phyloP scores from a whole-genome alignment of 2,113 vertebrate species.

The Daphoenositta chrysoptera region DNA sequence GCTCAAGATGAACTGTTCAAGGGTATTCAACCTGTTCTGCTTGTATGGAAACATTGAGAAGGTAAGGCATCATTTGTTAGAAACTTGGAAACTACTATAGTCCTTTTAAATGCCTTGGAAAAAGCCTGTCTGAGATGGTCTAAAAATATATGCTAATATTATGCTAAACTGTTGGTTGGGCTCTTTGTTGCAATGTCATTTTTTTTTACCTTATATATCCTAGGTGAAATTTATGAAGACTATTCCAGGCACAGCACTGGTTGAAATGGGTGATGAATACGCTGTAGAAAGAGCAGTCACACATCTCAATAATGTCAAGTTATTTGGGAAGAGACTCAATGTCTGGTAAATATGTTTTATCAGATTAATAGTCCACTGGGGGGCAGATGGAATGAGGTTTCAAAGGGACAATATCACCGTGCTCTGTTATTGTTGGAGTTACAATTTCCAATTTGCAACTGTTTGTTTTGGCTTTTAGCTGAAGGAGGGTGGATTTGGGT shows the following conservation, averaged over 20 bases:
- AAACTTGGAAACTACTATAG: neutral
- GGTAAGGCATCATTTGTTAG: slow-evolving; percentile 68
- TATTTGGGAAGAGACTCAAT: slow-evolving; percentile 95
- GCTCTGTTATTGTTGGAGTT: neutral
- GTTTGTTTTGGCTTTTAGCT: neutral
- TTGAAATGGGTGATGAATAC: slow-evolving; percentile 98
- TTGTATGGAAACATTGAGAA: slow-evolving; percentile 98
- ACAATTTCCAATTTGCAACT: neutral
- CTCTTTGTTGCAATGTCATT: neutral
- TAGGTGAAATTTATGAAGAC: slow-evolving; percentile 99
- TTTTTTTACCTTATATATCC: neutral
- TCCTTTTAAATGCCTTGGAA: neutral
- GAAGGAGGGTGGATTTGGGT: neutral
- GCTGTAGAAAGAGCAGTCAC: slow-evolving; percentile 96
- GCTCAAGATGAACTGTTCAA: slow-evolving; percentile 95
- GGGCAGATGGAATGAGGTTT: neutral
- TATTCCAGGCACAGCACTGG: slow-evolving; percentile 91
- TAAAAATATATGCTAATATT: neutral
- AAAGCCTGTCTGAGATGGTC: neutral
- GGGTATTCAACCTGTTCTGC: slow-evolving; percentile 97
- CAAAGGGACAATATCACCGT: neutral
- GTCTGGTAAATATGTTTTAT: slow-evolving; percentile 83
- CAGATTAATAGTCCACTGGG: neutral
- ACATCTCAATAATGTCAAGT: slow-evolving; percentile 94
- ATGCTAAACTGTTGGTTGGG: neutral